Evolutionary conservation across 2,888 invertebrate genomes (phyloP).

Genomic region (Nomada goodeniana): DNA sequence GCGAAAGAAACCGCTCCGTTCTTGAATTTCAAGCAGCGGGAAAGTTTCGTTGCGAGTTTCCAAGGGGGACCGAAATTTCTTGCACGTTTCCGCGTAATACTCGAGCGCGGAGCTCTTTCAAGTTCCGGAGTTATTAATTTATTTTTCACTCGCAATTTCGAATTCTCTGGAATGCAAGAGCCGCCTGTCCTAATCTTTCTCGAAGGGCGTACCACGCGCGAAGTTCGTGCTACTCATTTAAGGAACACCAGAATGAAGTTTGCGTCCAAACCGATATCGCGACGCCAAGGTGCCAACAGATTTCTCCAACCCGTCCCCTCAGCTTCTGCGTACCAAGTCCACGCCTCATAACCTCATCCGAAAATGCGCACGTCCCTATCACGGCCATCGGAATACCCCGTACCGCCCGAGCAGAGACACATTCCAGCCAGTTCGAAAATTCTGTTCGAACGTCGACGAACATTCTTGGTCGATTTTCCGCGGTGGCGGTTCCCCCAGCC

Average conservation of each 20-base stretch:
- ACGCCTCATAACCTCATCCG: background rate
- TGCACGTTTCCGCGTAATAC: background rate
- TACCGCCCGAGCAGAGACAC: background rate
- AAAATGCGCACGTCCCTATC: background rate
- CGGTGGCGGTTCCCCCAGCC: slow-evolving; percentile 25
- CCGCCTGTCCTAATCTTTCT: background rate
- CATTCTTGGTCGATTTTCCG: slow-evolving; percentile 25
- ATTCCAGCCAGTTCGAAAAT: slow-evolving; percentile 19
- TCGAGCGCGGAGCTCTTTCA: background rate
- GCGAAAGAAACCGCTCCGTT: background rate
- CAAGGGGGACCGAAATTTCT: background rate
- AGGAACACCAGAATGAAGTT: too few relatives aligned
- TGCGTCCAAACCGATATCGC: too few relatives aligned
- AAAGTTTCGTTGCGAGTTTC: slow-evolving; percentile 21
- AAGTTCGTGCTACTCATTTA: too few relatives aligned
- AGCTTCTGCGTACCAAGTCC: too few relatives aligned
- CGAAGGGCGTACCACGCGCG: background rate
- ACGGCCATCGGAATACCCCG: background rate
- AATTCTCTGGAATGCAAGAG: background rate
- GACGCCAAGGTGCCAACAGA: too few relatives aligned
- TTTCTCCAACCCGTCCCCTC: too few relatives aligned
- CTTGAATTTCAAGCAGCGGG: slow-evolving; percentile 14
- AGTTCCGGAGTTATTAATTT: slow-evolving; percentile 3
- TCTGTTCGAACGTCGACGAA: background rate
- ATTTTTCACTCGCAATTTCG: background rate